Evolutionary conservation across 2,888 invertebrate genomes (phyloP).

Genomic region (Villa cingulata): DNA sequence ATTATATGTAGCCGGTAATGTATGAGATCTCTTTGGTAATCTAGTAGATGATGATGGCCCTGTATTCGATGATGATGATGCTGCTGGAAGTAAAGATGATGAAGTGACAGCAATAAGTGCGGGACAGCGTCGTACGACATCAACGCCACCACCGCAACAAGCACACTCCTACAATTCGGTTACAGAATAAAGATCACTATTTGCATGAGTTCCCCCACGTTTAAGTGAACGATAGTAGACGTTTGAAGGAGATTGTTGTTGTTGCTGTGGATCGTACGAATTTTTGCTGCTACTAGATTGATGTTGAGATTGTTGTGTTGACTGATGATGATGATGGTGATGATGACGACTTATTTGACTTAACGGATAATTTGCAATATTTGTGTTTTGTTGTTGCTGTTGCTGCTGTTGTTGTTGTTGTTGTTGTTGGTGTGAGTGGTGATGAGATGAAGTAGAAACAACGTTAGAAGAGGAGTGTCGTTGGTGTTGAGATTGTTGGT

Average conservation of each 20-base stretch:
- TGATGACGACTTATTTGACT: slow-evolving; percentile 13
- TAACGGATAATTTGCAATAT: slow-evolving; percentile 4
- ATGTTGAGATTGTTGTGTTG: slow-evolving; percentile 15
- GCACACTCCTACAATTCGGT: slow-evolving; percentile 50
- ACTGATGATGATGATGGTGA: slow-evolving; percentile 8
- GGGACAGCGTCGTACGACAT: slow-evolving; percentile 29
- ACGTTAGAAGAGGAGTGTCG: slow-evolving; percentile 14
- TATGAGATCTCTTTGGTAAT: slow-evolving; percentile 11
- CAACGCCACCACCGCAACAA: slow-evolving; percentile 38
- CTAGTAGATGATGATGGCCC: slow-evolving; percentile 11
- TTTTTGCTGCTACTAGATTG: slow-evolving; percentile 17
- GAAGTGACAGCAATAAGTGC: slow-evolving; percentile 20
- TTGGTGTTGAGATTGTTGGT: slow-evolving; percentile 15
- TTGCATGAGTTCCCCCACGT: slow-evolving; percentile 35
- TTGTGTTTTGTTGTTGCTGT: slow-evolving; percentile 3
- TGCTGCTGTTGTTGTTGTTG: slow-evolving; percentile 12
- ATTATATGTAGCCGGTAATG: slow-evolving; percentile 9
- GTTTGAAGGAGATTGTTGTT: slow-evolving; percentile 10
- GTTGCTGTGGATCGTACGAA: slow-evolving; percentile 11
- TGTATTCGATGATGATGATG: slow-evolving; percentile 16
- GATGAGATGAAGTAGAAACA: slow-evolving; percentile 18
- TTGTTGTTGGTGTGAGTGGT: slow-evolving; percentile 10
- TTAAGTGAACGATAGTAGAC: slow-evolving; percentile 38
- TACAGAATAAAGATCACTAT: slow-evolving; percentile 56
- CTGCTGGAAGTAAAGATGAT: slow-evolving; percentile 18